Percentiles rank a stretch among this genome's conserved stretches.
Conservation (phyloP, 2,888 invertebrate species). For the Embidobia sp. region DNA sequence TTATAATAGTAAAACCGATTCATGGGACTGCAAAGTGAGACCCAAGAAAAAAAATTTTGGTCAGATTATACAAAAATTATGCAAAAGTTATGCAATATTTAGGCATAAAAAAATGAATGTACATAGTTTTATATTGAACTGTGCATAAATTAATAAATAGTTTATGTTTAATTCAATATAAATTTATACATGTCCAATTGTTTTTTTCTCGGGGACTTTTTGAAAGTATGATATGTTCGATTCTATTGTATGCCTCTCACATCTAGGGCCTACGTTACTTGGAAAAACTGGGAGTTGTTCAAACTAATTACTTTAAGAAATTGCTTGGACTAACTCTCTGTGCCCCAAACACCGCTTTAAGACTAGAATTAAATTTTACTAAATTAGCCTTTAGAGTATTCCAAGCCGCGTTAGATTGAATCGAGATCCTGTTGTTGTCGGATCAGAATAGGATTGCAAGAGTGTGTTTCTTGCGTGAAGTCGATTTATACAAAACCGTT, state of each 20-base stretch:
- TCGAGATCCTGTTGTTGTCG: constrained; percentile 3
- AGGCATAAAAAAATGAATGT: no score
- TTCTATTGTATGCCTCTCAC: not conserved
- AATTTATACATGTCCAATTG: no score
- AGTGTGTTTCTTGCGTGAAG: constrained; percentile 4
- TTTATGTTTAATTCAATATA: no score
- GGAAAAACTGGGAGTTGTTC: constrained; percentile 1
- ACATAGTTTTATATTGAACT: no score
- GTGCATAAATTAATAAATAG: no score
- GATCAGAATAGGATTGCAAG: constrained; percentile 6
- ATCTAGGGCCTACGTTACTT: constrained; percentile 12
- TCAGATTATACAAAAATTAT: no score
- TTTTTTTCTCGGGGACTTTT: no score
- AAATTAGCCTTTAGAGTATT: constrained; percentile 1
- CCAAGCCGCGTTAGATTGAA: constrained; percentile 1
- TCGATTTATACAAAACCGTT: not conserved
- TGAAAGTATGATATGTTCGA: no score
- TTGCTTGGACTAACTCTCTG: constrained; percentile 5
- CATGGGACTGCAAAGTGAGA: constrained; percentile 14
- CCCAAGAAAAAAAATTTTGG: no score
- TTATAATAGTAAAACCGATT: constrained; percentile 2
- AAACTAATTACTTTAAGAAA: constrained; percentile 8
- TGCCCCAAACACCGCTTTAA: not conserved
- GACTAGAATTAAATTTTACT: constrained; percentile 5
- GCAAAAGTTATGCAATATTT: no score